Percentiles rank a stretch among this genome's conserved stretches.
These are phyloP conservation scores for Anthopleura xanthogrammica DNA, from an alignment of 92 coral and sea anemone genomes.

Conservation along the genomic window DNA sequence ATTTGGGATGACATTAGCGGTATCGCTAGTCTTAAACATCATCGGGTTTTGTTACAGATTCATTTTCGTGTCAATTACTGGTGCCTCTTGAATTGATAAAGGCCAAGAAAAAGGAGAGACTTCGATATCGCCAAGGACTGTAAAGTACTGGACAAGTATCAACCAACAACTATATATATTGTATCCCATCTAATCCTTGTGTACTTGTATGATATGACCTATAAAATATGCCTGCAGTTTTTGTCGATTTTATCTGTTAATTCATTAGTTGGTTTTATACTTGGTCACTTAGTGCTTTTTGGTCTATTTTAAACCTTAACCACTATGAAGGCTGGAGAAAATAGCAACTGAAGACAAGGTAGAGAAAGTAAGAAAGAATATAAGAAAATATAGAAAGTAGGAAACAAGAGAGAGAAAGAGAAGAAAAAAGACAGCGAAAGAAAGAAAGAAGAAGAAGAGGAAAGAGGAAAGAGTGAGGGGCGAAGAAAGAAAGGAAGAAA, in stretches of 20 bases:
- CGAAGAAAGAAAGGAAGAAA: not conserved
- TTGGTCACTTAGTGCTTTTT: not conserved
- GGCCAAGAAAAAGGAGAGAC: slow-evolving; percentile 9
- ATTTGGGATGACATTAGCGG: slow-evolving; percentile 7
- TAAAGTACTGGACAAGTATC: not conserved
- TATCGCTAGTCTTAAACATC: not conserved
- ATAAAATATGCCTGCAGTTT: not conserved
- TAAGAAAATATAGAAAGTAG: not conserved
- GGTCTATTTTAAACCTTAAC: slow-evolving; percentile 9
- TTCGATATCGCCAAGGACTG: slow-evolving; percentile 3
- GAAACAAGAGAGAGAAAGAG: not conserved
- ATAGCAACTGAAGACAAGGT: not conserved
- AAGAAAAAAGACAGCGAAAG: not conserved
- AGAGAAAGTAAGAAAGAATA: not conserved
- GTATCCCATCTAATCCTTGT: not conserved
- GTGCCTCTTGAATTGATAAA: slow-evolving; percentile 11
- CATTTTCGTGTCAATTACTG: slow-evolving; percentile 11
- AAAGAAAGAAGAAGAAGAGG: not conserved
- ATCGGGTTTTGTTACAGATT: slow-evolving; percentile 10
- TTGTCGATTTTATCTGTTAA: not conserved
- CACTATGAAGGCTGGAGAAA: not conserved
- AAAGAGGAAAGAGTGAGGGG: not conserved
- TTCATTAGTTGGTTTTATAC: not conserved
- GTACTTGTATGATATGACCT: not conserved
- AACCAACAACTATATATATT: not conserved